Evolutionary conservation across 1,140 invertebrate species (phyloP).

Genomic region (Gryon sp.): DNA sequence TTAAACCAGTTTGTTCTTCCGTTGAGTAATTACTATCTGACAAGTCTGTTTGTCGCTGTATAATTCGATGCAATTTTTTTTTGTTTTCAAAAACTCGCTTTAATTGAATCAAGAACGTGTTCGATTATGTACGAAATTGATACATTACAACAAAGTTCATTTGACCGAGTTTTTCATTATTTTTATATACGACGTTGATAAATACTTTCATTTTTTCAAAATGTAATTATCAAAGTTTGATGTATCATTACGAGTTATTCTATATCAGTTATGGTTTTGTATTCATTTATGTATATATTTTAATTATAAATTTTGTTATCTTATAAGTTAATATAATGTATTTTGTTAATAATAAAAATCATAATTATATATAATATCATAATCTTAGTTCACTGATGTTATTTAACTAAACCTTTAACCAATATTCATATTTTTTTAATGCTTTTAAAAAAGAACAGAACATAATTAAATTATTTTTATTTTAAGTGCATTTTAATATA

Average conservation of each 20-base stretch:
- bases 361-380: slow-evolving; percentile 60
- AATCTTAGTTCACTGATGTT: slow-evolving; percentile 27
- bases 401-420: not conserved
- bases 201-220: slow-evolving; percentile 35
- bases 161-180: slow-evolving; percentile 34
- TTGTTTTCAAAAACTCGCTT: slow-evolving; percentile 24
- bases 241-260: slow-evolving; percentile 35
- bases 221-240: slow-evolving; percentile 37
- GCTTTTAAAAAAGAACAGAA: too few relatives aligned
- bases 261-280: slow-evolving; percentile 53
- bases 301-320: slow-evolving; percentile 49
- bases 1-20: slow-evolving; percentile 60
- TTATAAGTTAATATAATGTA: slow-evolving; percentile 59
- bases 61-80: slow-evolving; percentile 48
- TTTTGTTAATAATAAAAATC: slow-evolving; percentile 61
- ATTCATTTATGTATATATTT: slow-evolving; percentile 61
- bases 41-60: slow-evolving; percentile 52
- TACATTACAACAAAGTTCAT: slow-evolving; percentile 48
- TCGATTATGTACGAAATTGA: slow-evolving; percentile 57
- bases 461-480: too few relatives aligned
- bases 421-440: not conserved
- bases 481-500: too few relatives aligned
- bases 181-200: slow-evolving; percentile 56
- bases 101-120: slow-evolving; percentile 23
- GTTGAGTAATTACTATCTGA: slow-evolving; percentile 51